Evolutionary conservation across 2,888 invertebrate genomes (phyloP).

Genomic region (Mallateleia sp.): DNA sequence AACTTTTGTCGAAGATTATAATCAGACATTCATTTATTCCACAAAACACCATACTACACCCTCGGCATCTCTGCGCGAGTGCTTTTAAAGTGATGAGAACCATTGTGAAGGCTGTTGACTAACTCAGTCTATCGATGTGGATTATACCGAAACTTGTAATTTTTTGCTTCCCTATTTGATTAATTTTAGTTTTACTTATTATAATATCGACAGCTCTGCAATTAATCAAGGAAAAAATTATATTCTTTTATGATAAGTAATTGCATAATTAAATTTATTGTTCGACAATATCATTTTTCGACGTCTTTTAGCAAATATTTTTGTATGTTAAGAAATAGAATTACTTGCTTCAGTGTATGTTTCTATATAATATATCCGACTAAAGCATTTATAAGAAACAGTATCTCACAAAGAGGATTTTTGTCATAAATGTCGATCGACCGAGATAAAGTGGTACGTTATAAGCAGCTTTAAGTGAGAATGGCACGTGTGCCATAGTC

Average conservation of each 20-base stretch:
- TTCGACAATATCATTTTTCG: no score
- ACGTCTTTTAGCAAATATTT: no score
- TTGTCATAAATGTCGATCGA: conserved; percentile 72
- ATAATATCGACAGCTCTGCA: no score
- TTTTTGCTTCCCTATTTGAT: no score
- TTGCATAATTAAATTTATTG: no score
- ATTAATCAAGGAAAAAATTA: no score
- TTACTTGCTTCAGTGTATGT: not conserved
- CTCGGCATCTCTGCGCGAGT: conserved; percentile 67
- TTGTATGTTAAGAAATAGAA: not conserved
- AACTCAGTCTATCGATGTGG: conserved; percentile 48
- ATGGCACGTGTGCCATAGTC: conserved; percentile 66
- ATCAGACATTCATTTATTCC: conserved; percentile 77
- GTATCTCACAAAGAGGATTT: conserved; percentile 71
- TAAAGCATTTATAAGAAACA: conserved; percentile 63
- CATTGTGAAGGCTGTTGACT: conserved; percentile 71
- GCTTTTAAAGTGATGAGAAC: conserved; percentile 83
- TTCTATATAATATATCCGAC: conserved; percentile 35
- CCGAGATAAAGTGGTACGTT: conserved; percentile 62
- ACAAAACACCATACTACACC: conserved; percentile 56
- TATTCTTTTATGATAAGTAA: no score
- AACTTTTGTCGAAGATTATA: conserved; percentile 78
- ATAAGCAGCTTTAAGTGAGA: conserved; percentile 62
- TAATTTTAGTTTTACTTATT: no score
- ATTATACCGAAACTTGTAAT: no score